Evolutionary conservation across 2,113 vertebrate genomes (phyloP).

Genomic region (Garra rufa): DNA sequence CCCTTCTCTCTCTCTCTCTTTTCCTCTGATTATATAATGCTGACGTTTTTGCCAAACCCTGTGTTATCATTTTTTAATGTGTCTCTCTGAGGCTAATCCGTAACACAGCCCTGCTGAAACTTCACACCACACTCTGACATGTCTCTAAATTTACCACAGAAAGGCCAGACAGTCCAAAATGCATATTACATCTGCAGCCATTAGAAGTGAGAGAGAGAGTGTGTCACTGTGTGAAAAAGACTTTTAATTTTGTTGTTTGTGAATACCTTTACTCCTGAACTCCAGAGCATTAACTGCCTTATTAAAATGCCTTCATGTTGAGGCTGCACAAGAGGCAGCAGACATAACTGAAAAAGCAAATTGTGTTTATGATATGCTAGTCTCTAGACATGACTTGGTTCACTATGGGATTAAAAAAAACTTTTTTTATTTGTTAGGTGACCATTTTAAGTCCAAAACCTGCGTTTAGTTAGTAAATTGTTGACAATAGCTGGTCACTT

Average conservation of each 20-base stretch:
- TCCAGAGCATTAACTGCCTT: neutral
- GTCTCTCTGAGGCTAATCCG: slow-evolving; percentile 62
- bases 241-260: slow-evolving; percentile 1
- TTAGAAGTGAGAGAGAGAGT: neutral
- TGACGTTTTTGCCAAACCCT: slow-evolving; percentile 58
- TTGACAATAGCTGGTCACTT: neutral
- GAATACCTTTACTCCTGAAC: neutral
- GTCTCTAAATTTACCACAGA: slow-evolving; percentile 35
- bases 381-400: neutral
- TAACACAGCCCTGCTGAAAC: slow-evolving; percentile 53
- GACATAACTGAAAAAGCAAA: neutral
- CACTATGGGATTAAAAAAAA: neutral
- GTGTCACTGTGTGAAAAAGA: neutral
- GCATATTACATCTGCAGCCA: neutral
- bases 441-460: neutral
- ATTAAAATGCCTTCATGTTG: neutral
- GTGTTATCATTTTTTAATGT: slow-evolving; percentile 68
- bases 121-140: slow-evolving; percentile 51
- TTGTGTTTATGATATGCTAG: neutral
- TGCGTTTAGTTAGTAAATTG: slow-evolving; percentile 3
- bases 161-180: neutral
- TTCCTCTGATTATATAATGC: slow-evolving; percentile 61
- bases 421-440: neutral
- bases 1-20: slow-evolving; percentile 6
- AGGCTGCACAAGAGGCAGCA: neutral